A percentile compares a stretch with the other conserved stretches of the same genome.
Conservation (phyloP, 2,888 invertebrate genomes). For the Deilephila elpenor region DNA sequence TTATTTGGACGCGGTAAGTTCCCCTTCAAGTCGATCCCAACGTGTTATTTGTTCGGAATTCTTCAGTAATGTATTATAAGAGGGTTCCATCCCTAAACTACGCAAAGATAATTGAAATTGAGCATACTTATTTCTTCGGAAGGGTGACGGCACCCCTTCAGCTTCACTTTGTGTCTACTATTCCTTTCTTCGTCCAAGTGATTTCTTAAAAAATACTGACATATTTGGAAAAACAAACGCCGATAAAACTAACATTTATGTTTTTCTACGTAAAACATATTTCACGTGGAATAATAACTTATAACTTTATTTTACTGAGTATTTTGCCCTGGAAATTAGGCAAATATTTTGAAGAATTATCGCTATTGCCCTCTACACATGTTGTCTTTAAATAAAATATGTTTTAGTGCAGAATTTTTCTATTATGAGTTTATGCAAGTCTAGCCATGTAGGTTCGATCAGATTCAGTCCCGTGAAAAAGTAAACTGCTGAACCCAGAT, state of each 20-base stretch:
- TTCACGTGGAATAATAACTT: background rate
- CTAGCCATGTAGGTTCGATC: too few species aligned
- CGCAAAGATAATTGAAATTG: constrained; percentile 64
- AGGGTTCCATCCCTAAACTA: constrained; percentile 55
- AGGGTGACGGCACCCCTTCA: constrained; percentile 41
- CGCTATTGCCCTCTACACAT: background rate
- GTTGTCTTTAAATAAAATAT: background rate
- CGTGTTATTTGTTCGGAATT: constrained; percentile 49
- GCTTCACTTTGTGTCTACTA: background rate
- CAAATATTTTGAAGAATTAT: background rate
- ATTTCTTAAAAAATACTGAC: background rate
- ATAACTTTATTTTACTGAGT: background rate
- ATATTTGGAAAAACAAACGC: background rate
- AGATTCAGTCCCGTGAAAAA: too few species aligned
- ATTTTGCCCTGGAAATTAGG: background rate
- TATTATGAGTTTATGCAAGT: too few species aligned
- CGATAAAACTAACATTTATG: constrained; percentile 3
- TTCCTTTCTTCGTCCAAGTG: constrained; percentile 14
- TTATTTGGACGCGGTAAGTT: constrained; percentile 1
- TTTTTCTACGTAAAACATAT: background rate
- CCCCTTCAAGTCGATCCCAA: constrained; percentile 3
- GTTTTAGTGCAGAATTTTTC: background rate
- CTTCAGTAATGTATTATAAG: constrained; percentile 51
- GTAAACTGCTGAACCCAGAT: too few species aligned
- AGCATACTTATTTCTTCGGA: constrained; percentile 56